Evolutionary conservation across 2,797 vertebrate genomes (phyloP).

Genomic region (Hephaestus fuliginosus): DNA sequence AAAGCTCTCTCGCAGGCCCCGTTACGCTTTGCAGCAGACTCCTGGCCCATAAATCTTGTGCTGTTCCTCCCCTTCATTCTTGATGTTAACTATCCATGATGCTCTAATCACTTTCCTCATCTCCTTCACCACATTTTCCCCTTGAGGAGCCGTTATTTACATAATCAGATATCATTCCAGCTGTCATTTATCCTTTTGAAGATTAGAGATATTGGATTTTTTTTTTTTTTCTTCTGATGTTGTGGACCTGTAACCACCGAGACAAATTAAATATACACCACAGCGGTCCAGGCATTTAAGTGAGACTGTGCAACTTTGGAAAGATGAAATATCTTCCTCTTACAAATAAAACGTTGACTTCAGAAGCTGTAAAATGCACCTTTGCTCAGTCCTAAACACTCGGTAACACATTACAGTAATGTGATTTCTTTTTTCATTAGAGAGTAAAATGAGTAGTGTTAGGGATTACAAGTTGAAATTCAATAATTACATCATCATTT

Average conservation of each 20-base stretch:
- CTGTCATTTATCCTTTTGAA: constrained; percentile 62
- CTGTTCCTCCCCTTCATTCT: constrained; percentile 62
- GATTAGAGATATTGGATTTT: constrained; percentile 45
- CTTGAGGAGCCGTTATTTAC: constrained; percentile 73
- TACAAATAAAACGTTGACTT: not conserved
- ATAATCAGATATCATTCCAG: constrained; percentile 74
- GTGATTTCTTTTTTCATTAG: not conserved
- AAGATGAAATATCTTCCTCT: not conserved
- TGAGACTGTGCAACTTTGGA: not conserved
- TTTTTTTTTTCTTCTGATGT: constrained; percentile 14
- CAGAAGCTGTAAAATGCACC: not conserved
- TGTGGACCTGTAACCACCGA: not conserved
- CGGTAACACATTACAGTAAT: not conserved
- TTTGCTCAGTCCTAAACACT: not conserved
- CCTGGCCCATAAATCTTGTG: constrained; percentile 64
- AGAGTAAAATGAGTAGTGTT: no score
- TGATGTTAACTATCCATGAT: constrained; percentile 73
- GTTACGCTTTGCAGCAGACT: constrained; percentile 57
- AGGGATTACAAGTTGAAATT: no score
- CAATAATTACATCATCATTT: no score
- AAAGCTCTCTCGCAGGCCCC: constrained; percentile 66
- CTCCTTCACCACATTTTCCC: constrained; percentile 61
- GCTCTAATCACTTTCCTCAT: constrained; percentile 71
- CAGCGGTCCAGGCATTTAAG: not conserved
- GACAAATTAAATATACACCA: constrained; percentile 14